A percentile compares a stretch with the other conserved stretches of the same genome.
Conservation (phyloP, 1,140 invertebrate genomes). For the Octopus sinensis region DNA sequence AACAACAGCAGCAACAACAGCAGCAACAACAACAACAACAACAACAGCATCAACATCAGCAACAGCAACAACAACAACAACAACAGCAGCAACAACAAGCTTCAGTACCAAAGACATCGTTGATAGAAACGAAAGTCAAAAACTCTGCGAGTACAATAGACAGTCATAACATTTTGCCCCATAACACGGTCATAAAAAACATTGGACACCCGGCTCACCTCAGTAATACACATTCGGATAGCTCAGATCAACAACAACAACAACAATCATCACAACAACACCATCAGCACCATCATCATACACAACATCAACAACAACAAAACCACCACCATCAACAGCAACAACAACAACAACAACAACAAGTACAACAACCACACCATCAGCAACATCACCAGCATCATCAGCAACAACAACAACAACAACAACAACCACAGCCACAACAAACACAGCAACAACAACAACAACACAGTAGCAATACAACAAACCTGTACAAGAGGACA, state of each 20-base stretch:
- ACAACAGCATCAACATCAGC: slow-evolving; percentile 24
- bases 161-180: slow-evolving; percentile 18
- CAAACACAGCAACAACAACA: no score
- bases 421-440: no score
- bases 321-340: no score
- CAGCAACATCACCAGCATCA: no score
- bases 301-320: no score
- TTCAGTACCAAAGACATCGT: slow-evolving; percentile 27
- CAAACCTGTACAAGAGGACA: slow-evolving; percentile 4
- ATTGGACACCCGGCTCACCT: slow-evolving; percentile 21
- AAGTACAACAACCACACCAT: no score
- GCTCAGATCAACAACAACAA: no score
- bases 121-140: slow-evolving; percentile 31
- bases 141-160: slow-evolving; percentile 19
- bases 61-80: slow-evolving; percentile 27
- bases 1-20: slow-evolving; percentile 27
- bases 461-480: background rate
- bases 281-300: no score
- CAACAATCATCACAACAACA: no score
- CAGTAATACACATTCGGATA: slow-evolving; percentile 15
- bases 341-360: no score
- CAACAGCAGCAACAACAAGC: slow-evolving; percentile 28
- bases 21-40: slow-evolving; percentile 27
- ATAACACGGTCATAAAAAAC: slow-evolving; percentile 3
- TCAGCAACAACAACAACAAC: no score